These are phyloP conservation scores for Vulpes vulpes DNA, from an alignment of 2,113 vertebrate genomes.

Conservation along the genomic window DNA sequence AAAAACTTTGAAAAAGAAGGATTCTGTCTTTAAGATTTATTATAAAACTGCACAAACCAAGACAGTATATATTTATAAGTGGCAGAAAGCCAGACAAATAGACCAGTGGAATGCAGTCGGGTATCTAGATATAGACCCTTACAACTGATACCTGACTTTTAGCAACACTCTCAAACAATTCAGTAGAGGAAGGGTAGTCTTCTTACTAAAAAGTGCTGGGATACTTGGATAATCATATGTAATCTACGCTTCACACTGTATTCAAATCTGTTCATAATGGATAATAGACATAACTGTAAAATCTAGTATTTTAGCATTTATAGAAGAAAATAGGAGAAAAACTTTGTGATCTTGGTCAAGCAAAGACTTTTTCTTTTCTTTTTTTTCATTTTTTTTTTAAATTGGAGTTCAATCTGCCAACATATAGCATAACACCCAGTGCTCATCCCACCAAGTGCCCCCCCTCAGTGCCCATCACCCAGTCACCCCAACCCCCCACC, in stretches of 20 bases:
- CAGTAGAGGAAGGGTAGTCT: neutral
- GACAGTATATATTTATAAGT: neutral
- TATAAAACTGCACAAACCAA: neutral
- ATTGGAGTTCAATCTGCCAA: too few relatives aligned
- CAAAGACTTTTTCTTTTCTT: neutral
- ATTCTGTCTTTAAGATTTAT: neutral
- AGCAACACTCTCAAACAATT: neutral
- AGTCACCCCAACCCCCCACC: too few relatives aligned
- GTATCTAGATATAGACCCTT: neutral
- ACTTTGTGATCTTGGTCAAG: neutral
- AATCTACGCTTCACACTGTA: neutral
- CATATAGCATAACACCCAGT: too few relatives aligned
- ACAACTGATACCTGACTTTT: neutral
- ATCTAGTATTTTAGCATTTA: neutral
- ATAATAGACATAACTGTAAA: neutral
- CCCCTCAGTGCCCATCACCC: too few relatives aligned
- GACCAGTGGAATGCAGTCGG: neutral
- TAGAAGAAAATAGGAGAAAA: neutral
- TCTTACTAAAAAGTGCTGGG: neutral
- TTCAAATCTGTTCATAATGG: neutral
- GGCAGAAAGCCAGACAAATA: neutral
- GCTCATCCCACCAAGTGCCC: too few relatives aligned
- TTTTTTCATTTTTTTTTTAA: too few relatives aligned
- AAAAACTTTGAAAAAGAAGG: neutral
- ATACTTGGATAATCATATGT: neutral